Base-by-base conservation (phyloP, 1,140 invertebrate genomes). In the Armadillidium nasatum region DNA sequence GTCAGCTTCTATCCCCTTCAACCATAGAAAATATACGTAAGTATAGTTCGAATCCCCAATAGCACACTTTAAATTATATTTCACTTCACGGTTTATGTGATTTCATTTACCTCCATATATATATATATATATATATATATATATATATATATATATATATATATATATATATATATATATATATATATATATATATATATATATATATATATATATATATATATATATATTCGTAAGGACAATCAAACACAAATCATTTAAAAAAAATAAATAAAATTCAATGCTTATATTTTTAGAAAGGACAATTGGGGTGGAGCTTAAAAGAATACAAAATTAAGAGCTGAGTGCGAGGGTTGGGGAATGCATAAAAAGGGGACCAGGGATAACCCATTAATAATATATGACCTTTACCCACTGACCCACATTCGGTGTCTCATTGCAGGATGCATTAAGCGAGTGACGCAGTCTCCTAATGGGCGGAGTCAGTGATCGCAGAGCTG, bases 71-170 rank as follows among this genome's bases (percentile, higher is more conserved):
- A n/a, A n/a, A n/a, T n/a, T n/a, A n/a, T n/a, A n/a, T n/a, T n/a
- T n/a, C n/a, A n/a, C n/a, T n/a, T n/a, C n/a, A n/a, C n/a, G n/a
- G n/a, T n/a, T n/a, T n/a, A n/a, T n/a, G n/a, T n/a, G n/a, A n/a
- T n/a, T n/a, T n/a, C n/a, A n/a, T n/a, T n/a, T n/a, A n/a, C n/a
- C n/a, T n/a, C n/a, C n/a, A n/a, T n/a, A n/a, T n/a, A n/a, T n/a
- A n/a, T n/a, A n/a, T n/a, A n/a, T n/a, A n/a, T n/a, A n/a, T n/a
- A n/a, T n/a, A n/a, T n/a, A n/a, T n/a, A n/a, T n/a, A n/a, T n/a
- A n/a, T 33, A 33, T 33, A 72, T 45, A 72, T 43, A 72, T 45
- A 72, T 43, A 72, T 22, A 72, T 45, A 72, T 43, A 72, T 45
- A 72, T 72, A 72, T 43, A 44, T 72, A 45, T 72, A 72, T 15